Evolutionary conservation across 2,113 vertebrate genomes (phyloP), one percentile per base, ranked within the genome.

Genomic region (Oophaga pumilio): DNA sequence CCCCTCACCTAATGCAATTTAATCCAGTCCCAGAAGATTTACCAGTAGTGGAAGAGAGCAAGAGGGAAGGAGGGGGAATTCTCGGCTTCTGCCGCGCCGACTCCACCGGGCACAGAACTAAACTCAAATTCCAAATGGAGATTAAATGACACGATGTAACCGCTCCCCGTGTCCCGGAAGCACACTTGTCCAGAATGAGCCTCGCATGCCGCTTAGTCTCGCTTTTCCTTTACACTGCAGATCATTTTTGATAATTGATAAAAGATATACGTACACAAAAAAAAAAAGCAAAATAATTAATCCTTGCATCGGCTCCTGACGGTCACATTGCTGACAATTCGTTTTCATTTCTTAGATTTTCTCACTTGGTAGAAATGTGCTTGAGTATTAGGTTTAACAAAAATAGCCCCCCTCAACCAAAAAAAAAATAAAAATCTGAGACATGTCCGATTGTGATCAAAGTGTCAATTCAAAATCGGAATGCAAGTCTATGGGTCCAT

Each of bases 1-100:
- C 89, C 86, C 90, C 90, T 91, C 92, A 90, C 91, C 89, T 82
- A 77, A 1, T 0, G 85, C 90, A 77, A 52, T 0, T 26, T 43
- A 84, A 86, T 62, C 0, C 0, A 60, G 87, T 89, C 88, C 88
- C 81, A 49, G 43, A 56, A 0, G 0, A 0, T 15, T 78, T 80
- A 87, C 85, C 0, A 85, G 82, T 22, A 89, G 77, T 84, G 87
- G 81, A 79, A 22, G 78, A 85, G 81, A n/a, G n/a, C 18, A 50
- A 71, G 57, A 76, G 57, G 66, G 85, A 85, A 73, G 59, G 68
- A 50, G 59, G 43, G 64, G 79, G n/a, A 33, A 84, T 66, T 43
- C 80, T 49, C 83, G 13, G 76, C 76, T 74, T 80, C 76, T 52
- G 33, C 76, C 76, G 22, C 74, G 76, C 57, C 20, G 57, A 8